Percentiles rank a stretch among this genome's conserved stretches.
phyloP scores from a whole-genome alignment of 2,113 vertebrate genomes.

The Hucho hucho region DNA sequence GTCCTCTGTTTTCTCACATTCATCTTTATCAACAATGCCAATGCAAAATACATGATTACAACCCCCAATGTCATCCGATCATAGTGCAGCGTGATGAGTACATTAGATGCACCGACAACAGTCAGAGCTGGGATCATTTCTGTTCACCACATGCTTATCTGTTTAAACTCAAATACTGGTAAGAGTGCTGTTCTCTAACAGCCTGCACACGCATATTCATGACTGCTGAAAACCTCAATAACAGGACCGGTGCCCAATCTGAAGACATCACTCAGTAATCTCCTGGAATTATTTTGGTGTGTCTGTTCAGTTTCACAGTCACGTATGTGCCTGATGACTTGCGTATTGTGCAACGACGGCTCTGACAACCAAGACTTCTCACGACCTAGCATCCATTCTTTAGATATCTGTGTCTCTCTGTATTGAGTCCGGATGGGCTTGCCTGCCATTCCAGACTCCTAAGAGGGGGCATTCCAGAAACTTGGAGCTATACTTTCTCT shows the following conservation, averaged over 20 bases:
- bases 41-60: not conserved
- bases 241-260: conserved; percentile 13
- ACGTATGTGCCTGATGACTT: conserved; percentile 40
- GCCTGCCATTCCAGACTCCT: conserved; percentile 26
- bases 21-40: conserved; percentile 10
- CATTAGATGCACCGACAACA: not conserved
- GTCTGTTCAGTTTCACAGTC: conserved; percentile 55
- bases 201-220: not conserved
- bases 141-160: not conserved
- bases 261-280: conserved; percentile 27
- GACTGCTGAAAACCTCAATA: not conserved
- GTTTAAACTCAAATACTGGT: not conserved
- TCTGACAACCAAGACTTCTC: conserved; percentile 57
- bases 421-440: conserved; percentile 22
- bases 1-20: not conserved
- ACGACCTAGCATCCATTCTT: conserved; percentile 53
- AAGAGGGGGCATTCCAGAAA: conserved; percentile 15
- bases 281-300: conserved; percentile 26
- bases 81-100: not conserved
- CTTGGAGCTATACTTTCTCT: conserved; percentile 22
- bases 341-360: conserved; percentile 37
- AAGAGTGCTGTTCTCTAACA: not conserved
- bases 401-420: conserved; percentile 38
- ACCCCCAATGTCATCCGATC: not conserved
- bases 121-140: not conserved